Conservation (phyloP, 1,140 invertebrate species). For the Camponotus floridanus region DNA sequence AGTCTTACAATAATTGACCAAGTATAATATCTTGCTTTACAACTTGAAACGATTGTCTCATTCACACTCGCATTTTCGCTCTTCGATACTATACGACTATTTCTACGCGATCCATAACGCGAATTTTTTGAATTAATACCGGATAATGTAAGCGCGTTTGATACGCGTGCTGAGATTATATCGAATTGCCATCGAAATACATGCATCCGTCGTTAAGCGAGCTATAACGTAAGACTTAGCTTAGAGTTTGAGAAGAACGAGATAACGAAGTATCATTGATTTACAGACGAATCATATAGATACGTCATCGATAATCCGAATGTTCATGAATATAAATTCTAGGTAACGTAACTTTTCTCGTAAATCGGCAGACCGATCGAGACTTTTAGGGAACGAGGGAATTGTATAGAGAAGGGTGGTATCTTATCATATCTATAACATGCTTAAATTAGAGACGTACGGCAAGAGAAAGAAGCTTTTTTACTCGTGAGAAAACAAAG, state of each 20-base stretch:
- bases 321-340: slow-evolving; percentile 32
- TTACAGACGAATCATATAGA: slow-evolving; percentile 18
- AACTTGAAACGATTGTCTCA: slow-evolving; percentile 44
- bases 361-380: slow-evolving; percentile 60
- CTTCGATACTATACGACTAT: slow-evolving; percentile 37
- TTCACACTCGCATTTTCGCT: slow-evolving; percentile 41
- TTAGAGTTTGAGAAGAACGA: slow-evolving; percentile 42
- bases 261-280: slow-evolving; percentile 46
- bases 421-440: slow-evolving; percentile 80
- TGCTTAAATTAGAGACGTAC: slow-evolving; percentile 79
- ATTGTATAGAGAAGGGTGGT: slow-evolving; percentile 60
- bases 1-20: slow-evolving; percentile 48
- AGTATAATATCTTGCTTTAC: slow-evolving; percentile 50
- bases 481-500: slow-evolving; percentile 76
- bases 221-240: slow-evolving; percentile 53
- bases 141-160: slow-evolving; percentile 48
- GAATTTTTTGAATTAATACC: slow-evolving; percentile 25
- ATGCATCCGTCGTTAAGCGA: slow-evolving; percentile 58
- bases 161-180: slow-evolving; percentile 55
- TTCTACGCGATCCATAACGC: slow-evolving; percentile 20
- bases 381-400: slow-evolving; percentile 52
- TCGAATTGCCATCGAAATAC: slow-evolving; percentile 52
- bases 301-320: slow-evolving; percentile 40
- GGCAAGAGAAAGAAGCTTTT: slow-evolving; percentile 76
- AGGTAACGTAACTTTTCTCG: slow-evolving; percentile 44